Base-by-base conservation (phyloP, 2,888 invertebrate genomes). In the Acronicta psi region DNA sequence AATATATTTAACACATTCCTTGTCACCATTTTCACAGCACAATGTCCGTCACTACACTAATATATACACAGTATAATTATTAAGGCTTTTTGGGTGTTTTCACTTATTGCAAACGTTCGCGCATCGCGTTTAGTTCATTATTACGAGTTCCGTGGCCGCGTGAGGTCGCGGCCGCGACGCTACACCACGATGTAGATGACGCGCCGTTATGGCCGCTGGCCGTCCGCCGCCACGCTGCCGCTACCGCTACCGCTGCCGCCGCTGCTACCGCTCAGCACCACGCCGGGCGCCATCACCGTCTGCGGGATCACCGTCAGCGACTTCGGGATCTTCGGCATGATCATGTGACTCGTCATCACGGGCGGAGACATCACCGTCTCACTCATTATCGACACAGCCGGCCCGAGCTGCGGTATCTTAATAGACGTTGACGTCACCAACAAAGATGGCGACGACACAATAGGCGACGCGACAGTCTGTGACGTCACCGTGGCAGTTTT, bases 261-360 rank as follows among this genome's bases (percentile, higher is more conserved):
- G 8, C 63, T 47, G n/a, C 9, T n/a, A 36, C 49, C 38, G 8
- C 31, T 20, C 63, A 59, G n/a, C 38, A 75, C 57, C 43, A 76
- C 51, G 4, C 67, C 69, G 44, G 79, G 79, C 9, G 79, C 60
- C 18, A 77, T 53, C 13, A 86, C 74, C 6, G 85, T 84, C 66
- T 97, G 97, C 11, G 97, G 97, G 79, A 97, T 97, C 52, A 97
- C 97, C 0, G 97, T 97, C 72, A 97, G 86, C 2, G 97, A 97
- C 85, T 96, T 97, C 25, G 97, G 97, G 83, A 97, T 97, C 88
- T 97, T 97, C 46, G 97, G 97, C 93, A 97, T 91, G 52, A 95
- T 90, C 84, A 91, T 82, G 55, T 87, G 85, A 0, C 89, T 75
- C 72, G 93, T 84, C 3, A 87, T 51, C 0, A 87, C 82, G 9